Base-by-base conservation (phyloP, 2,113 vertebrate genomes). In the Azemiops feae region DNA sequence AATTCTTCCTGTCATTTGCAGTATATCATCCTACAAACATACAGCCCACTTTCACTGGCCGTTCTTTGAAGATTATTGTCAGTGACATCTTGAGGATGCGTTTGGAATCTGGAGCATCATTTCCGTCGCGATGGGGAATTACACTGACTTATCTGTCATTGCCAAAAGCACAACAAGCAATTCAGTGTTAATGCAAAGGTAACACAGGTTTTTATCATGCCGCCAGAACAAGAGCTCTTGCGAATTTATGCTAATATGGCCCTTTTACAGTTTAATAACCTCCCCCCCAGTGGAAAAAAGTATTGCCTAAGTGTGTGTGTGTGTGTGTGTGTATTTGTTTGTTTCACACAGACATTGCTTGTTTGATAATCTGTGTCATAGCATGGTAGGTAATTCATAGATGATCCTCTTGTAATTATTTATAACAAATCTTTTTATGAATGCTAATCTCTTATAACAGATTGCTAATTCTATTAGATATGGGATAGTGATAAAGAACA, bases 1-100 rank as follows among this genome's bases (percentile, higher is more conserved):
- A 99, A 99, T 98, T 99, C 98, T 98, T 98, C 98, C 98, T 99
- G 99, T 99, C 98, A 98, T 98, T 98, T 97, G 98, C 97, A 98
- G 98, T 98, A 98, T 98, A 99, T 99, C 98, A 99, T 98, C 97
- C 98, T 97, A 97, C 98, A 98, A 99, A 98, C 99, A 99, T 98
- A 98, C 98, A 98, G 98, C 98, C 98, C 97, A 98, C 97, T 97
- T 97, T 97, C 97, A 96, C 98, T 96, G 98, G 98, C 98, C 98
- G 95, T 96, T 97, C 98, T 99, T 99, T 99, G 98, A 99, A 98
- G 98, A 99, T 99, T 99, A 99, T 99, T 98, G 97, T 96, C 98
- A 97, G 98, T 99, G 99, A 99, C 99, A 99, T 98, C 98, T 99
- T 98, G 98, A 98, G 98, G 98, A 98, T 98, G 98, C 98, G 96